These are phyloP conservation scores for Pseudonaja textilis DNA, from an alignment of 2,113 vertebrate species.

Conservation along the genomic window DNA sequence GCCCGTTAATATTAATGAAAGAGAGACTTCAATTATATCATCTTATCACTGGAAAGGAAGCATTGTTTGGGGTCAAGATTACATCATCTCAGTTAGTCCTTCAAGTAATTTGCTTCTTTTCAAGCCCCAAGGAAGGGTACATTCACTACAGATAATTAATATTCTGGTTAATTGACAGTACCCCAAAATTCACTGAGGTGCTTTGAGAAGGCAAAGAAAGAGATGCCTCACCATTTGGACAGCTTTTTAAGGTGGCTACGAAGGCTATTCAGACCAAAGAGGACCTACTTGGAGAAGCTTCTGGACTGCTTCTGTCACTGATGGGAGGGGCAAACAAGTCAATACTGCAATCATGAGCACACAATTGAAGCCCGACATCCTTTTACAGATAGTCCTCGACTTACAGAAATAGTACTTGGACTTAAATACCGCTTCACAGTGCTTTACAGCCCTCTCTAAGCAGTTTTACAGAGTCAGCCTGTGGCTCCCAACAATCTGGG, in stretches of 20 bases:
- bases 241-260: constrained; percentile 29
- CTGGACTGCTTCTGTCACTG: constrained; percentile 39
- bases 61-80: constrained; percentile 75
- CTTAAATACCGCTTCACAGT: no score
- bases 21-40: constrained; percentile 77
- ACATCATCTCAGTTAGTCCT: constrained; percentile 78
- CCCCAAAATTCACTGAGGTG: constrained; percentile 61
- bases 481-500: no score
- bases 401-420: no score
- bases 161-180: constrained; percentile 75
- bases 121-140: constrained; percentile 69
- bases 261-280: background rate
- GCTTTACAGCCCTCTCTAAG: no score
- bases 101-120: constrained; percentile 74
- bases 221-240: constrained; percentile 44
- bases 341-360: background rate
- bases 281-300: constrained; percentile 44
- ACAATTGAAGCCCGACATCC: background rate
- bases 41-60: constrained; percentile 72
- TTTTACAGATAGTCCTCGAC: no score
- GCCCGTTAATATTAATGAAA: constrained; percentile 59
- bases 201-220: constrained; percentile 48
- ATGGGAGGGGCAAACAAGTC: no score
- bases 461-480: no score
- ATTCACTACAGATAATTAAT: constrained; percentile 79